Percentiles rank a stretch among this genome's conserved stretches.
Evolutionary conservation across 1,140 invertebrate genomes (phyloP).

Genomic region (Heterodera schachtii): DNA sequence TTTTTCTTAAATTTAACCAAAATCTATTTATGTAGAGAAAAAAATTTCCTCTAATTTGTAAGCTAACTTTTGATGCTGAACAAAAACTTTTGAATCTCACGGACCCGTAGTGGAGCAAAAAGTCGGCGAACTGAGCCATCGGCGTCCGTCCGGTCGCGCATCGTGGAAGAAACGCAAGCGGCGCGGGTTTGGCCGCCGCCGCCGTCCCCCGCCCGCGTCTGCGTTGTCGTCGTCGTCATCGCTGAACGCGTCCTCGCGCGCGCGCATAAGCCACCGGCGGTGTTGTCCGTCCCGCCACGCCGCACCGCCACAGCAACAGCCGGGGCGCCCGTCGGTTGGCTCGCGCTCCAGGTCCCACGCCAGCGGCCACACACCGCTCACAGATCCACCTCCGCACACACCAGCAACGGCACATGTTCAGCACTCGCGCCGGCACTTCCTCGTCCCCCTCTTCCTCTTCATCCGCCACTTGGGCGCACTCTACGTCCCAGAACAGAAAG

Average conservation of each 20-base stretch:
- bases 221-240: not conserved
- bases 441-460: not conserved
- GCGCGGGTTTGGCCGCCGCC: not conserved
- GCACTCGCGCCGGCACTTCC: not conserved
- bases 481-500: conserved; percentile 1
- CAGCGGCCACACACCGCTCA: not conserved
- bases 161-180: not conserved
- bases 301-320: not conserved
- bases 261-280: not conserved
- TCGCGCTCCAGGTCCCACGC: not conserved
- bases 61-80: too few species aligned
- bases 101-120: not conserved
- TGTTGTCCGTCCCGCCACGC: not conserved
- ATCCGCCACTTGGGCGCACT: not conserved
- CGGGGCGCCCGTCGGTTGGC: too few species aligned
- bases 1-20: too few species aligned
- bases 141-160: too few species aligned
- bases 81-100: too few species aligned
- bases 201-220: too few species aligned
- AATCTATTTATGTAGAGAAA: too few species aligned
- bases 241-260: not conserved
- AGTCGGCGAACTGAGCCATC: not conserved
- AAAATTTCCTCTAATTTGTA: too few species aligned
- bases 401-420: not conserved
- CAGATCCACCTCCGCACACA: not conserved